Evolutionary conservation across 1,140 invertebrate genomes (phyloP).

Genomic region (Drosophila erecta): DNA sequence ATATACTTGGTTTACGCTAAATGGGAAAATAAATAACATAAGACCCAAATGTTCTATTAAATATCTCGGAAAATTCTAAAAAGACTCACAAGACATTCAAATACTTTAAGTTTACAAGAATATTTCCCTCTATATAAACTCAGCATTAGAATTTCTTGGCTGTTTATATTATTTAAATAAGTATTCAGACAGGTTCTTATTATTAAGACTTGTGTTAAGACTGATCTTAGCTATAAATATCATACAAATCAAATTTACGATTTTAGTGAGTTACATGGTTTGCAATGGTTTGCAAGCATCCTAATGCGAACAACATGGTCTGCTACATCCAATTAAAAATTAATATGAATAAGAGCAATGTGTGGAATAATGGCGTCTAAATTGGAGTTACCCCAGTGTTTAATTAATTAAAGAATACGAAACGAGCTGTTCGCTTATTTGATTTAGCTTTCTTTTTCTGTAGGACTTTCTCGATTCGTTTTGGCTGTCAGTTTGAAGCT

Average conservation of each 20-base stretch:
- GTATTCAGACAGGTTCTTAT: too few relatives aligned
- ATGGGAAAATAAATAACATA: too few relatives aligned
- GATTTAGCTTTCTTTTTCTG: neutral
- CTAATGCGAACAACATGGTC: neutral
- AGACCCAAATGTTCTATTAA: too few relatives aligned
- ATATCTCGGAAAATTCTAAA: too few relatives aligned
- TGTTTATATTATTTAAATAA: neutral
- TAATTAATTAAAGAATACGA: neutral
- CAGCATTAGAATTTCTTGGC: too few relatives aligned
- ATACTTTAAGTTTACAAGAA: too few relatives aligned
- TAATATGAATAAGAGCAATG: neutral
- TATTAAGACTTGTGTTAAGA: too few relatives aligned
- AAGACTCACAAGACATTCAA: too few relatives aligned
- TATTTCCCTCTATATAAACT: too few relatives aligned
- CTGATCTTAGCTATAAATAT: too few relatives aligned
- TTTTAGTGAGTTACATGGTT: neutral
- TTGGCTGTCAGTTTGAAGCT: conserved; percentile 19
- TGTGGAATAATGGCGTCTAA: neutral
- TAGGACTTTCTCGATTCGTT: conserved; percentile 35
- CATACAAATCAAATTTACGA: neutral
- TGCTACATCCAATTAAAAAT: too few relatives aligned
- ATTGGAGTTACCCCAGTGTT: neutral
- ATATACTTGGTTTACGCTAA: too few relatives aligned
- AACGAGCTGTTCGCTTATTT: neutral
- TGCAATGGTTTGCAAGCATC: neutral